phyloP scores from a whole-genome alignment of 2,797 vertebrate species.

The Natrix natrix region DNA sequence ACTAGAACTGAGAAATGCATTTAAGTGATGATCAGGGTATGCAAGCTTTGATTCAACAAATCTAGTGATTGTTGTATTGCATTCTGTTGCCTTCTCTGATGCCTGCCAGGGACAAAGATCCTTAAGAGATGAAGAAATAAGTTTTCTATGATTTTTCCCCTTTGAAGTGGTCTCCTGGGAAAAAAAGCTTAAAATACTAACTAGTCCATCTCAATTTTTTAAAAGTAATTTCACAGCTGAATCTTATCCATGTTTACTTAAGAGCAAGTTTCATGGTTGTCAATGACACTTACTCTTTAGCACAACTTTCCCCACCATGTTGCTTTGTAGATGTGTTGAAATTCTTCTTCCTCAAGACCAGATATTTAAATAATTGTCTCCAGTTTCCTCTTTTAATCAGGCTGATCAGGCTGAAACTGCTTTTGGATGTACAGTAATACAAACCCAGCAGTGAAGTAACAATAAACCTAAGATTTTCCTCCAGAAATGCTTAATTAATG shows the following conservation, averaged over 20 bases:
- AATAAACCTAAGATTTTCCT: neutral
- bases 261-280: neutral
- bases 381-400: neutral
- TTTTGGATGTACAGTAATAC: neutral
- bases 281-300: neutral
- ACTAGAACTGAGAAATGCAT: neutral
- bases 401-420: neutral
- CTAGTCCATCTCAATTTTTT: constrained; percentile 8
- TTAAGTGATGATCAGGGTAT: neutral
- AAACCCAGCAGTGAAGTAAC: neutral
- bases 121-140: neutral
- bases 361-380: neutral
- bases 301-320: neutral
- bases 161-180: neutral
- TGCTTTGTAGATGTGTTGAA: neutral
- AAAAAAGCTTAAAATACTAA: constrained; percentile 10
- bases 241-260: neutral
- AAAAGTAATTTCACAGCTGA: neutral
- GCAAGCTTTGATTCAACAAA: neutral
- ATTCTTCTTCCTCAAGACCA: neutral
- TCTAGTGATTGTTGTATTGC: neutral
- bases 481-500: neutral
- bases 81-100: neutral
- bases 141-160: neutral
- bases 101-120: neutral